Percentiles rank a stretch among this genome's conserved stretches.
These are phyloP conservation scores for Ifrita kowaldi DNA, from an alignment of 2,113 vertebrate genomes.

Conservation along the genomic window DNA sequence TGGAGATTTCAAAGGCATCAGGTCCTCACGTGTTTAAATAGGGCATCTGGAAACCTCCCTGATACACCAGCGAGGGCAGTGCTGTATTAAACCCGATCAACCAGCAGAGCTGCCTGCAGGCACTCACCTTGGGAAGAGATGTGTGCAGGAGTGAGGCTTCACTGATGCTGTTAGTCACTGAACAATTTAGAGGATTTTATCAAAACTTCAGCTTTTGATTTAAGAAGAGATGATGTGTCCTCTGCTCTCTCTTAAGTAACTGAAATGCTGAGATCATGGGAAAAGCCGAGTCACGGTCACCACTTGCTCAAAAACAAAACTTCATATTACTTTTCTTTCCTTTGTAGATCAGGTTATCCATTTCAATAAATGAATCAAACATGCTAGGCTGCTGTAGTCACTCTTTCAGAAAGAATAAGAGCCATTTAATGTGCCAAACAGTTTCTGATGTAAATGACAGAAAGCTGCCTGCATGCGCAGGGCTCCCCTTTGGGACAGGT, in stretches of 20 bases:
- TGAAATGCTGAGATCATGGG: not conserved
- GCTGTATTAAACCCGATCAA: not conserved
- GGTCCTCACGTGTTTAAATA: not conserved
- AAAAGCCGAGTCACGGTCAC: not conserved
- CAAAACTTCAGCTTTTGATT: not conserved
- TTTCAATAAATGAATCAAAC: not conserved
- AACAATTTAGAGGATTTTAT: not conserved
- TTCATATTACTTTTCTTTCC: not conserved
- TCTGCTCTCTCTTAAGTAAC: not conserved
- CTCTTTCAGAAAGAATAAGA: not conserved
- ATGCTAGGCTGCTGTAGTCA: not conserved
- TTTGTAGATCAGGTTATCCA: not conserved
- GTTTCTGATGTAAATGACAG: not conserved
- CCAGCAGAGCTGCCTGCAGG: not conserved
- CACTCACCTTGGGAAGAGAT: not conserved
- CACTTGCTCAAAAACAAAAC: not conserved
- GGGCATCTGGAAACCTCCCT: not conserved
- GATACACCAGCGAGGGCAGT: accelerated
- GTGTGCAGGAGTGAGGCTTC: not conserved
- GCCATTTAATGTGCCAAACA: not conserved
- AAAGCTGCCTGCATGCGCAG: not conserved
- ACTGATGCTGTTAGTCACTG: not conserved
- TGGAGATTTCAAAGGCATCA: not conserved
- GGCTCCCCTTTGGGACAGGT: not conserved
- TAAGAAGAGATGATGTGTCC: not conserved